A percentile compares a stretch with the other conserved stretches of the same genome.
Evolutionary conservation across 2,797 vertebrate species (phyloP).

Genomic region (Hoplostethus mediterraneus): DNA sequence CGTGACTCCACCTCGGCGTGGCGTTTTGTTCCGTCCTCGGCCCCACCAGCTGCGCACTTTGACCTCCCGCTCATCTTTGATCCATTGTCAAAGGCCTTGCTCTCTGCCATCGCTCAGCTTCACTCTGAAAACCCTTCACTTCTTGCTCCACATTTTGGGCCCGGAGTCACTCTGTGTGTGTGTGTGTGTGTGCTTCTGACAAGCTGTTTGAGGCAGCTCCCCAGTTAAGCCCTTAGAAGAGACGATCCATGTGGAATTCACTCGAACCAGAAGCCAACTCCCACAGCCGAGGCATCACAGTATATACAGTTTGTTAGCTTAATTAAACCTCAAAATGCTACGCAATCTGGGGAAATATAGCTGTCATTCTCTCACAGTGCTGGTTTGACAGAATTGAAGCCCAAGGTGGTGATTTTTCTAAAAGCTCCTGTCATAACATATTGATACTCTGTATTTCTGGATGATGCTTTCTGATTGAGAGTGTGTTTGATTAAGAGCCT

Average conservation of each 20-base stretch:
- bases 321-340: constrained; percentile 50
- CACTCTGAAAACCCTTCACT: constrained; percentile 67
- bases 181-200: constrained; percentile 66
- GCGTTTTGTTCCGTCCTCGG: constrained; percentile 56
- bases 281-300: constrained; percentile 14
- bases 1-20: constrained; percentile 50
- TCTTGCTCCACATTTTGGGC: constrained; percentile 73
- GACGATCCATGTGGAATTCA: constrained; percentile 59
- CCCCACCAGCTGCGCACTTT: constrained; percentile 81
- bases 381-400: constrained; percentile 16
- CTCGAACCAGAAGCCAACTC: constrained; percentile 38
- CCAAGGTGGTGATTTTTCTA: constrained; percentile 8
- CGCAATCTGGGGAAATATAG: constrained; percentile 38
- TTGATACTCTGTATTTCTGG: constrained; percentile 11
- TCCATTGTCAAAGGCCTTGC: constrained; percentile 78
- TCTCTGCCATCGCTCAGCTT: constrained; percentile 69
- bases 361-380: background rate
- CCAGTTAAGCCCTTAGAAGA: constrained; percentile 57
- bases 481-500: background rate
- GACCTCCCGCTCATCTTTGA: constrained; percentile 82
- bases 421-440: background rate
- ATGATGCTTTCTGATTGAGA: background rate
- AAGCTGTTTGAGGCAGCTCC: constrained; percentile 71
- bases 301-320: constrained; percentile 48
- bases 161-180: constrained; percentile 62